Evolutionary conservation across 53 echinoderm and acorn worm genomes (phyloP), one percentile per base, ranked within the genome.

Genomic region (Crossaster papposus): DNA sequence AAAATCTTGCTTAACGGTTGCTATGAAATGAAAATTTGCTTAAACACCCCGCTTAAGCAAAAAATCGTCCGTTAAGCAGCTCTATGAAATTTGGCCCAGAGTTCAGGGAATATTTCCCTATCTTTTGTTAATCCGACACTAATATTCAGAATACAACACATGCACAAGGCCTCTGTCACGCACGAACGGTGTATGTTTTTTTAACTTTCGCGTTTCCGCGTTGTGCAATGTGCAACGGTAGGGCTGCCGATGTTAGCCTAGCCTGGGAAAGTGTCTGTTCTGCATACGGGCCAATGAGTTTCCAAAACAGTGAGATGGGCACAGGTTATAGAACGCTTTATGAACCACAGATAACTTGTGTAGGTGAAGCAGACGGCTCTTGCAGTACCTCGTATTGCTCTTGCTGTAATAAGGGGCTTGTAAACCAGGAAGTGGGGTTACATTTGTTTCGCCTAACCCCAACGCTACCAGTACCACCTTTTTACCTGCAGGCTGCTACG

Each of bases 181-280:
- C 34, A 74, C 36, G 36, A n/a, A 18, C n/a, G n/a, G n/a, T 74
- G 75, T 74, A 11, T 68, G n/a, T n/a, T n/a, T 74, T 74, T 74
- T 20, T 30, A 74, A 44, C 44, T 33, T 36, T 74, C 5, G 31
- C 75, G 28, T 74, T 74, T 74, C 75, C 75, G 68, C 68, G 22
- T 68, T 68, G n/a, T 18, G 22, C 11, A 11, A 2, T 20, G 29
- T 6, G n/a, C 10, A n/a, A n/a, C 36, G 75, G 36, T 74, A 4
- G 33, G 36, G 75, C 24, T 34, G 2, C 36, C 15, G 72, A 30
- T 14, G 22, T 14, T 11, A 32, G 36, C 24, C 3, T 74, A 74
- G 75, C 75, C 14, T 74, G 75, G 75, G 36, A 33, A 24, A 18
- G 18, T 18, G 36, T 35, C 2, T 4, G 75, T 7, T 44, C 44